Conservation (phyloP, 1,140 invertebrate species). For the Archivesica marissinica region DNA sequence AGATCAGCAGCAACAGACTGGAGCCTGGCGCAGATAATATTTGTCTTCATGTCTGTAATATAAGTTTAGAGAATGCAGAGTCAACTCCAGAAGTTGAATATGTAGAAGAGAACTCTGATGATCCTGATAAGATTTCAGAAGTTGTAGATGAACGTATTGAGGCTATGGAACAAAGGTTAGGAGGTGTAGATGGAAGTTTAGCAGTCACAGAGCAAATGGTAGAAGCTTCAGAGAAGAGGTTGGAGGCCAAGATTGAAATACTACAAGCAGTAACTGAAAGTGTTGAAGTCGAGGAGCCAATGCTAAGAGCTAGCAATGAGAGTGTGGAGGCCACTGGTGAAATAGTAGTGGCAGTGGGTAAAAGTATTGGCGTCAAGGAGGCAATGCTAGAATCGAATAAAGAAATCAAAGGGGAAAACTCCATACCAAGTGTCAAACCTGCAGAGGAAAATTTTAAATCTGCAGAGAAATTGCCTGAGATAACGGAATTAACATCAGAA, state of each 20-base stretch:
- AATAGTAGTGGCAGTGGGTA: neutral
- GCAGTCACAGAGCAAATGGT: neutral
- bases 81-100: too few relatives aligned
- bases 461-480: too few relatives aligned
- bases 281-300: neutral
- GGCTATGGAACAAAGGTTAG: neutral
- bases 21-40: too few relatives aligned
- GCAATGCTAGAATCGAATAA: neutral
- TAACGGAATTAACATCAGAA: too few relatives aligned
- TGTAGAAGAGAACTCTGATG: neutral
- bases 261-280: neutral
- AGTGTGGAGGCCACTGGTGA: neutral
- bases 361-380: neutral
- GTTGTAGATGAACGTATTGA: neutral
- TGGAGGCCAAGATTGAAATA: neutral
- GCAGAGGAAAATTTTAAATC: too few relatives aligned
- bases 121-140: neutral
- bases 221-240: neutral
- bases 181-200: neutral
- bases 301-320: neutral
- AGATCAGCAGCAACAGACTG: too few relatives aligned
- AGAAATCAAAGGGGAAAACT: neutral
- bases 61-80: too few relatives aligned
- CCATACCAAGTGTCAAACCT: neutral
- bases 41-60: too few relatives aligned